Evolutionary conservation across 2,888 invertebrate genomes (phyloP).

Genomic region (Flexamia atlantica): DNA sequence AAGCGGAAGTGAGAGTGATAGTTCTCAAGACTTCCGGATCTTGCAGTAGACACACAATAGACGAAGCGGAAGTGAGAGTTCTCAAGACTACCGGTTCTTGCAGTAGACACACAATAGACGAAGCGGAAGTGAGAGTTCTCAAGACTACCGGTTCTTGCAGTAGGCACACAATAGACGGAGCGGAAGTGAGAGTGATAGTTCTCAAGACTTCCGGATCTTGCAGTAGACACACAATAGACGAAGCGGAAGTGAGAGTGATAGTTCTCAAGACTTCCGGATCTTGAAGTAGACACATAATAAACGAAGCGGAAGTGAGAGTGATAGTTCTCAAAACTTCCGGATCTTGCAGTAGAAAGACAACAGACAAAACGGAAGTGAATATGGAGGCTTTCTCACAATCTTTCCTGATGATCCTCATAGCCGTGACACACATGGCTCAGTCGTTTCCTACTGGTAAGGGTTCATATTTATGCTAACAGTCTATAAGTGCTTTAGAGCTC

Average conservation of each 20-base stretch:
- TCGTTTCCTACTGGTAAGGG: conserved; percentile 1
- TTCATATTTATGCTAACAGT: no score
- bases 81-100: background rate
- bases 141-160: background rate
- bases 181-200: no score
- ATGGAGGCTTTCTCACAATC: background rate
- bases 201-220: background rate
- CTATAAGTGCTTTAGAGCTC: no score
- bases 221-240: conserved; percentile 19
- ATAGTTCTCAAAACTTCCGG: background rate
- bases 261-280: background rate
- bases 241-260: no score
- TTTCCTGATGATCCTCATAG: background rate
- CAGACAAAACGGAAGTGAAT: background rate
- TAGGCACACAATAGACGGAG: no score
- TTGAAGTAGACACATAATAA: conserved; percentile 13
- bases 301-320: no score
- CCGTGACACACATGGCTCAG: background rate
- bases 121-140: conserved; percentile 36
- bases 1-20: no score
- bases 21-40: background rate
- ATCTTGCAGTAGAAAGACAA: conserved; percentile 3
- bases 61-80: no score
- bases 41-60: conserved; percentile 17
- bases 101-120: conserved; percentile 19